A percentile compares a stretch with the other conserved stretches of the same genome.
These are phyloP conservation scores for Nothura maculosa DNA, from an alignment of 2,797 vertebrate species.

Conservation along the genomic window DNA sequence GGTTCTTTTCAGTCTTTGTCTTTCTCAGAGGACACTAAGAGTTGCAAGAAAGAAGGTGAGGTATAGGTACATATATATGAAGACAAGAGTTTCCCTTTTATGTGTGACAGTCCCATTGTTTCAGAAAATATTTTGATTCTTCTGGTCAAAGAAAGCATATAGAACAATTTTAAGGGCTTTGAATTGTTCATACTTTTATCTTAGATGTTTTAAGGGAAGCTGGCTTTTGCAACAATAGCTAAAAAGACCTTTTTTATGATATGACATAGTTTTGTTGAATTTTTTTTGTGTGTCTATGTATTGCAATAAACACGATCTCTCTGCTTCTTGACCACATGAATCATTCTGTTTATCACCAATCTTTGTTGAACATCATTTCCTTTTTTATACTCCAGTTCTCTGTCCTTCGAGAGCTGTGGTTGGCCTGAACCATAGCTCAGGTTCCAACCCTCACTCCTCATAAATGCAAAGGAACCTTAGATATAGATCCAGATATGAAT, in stretches of 20 bases:
- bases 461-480: background rate
- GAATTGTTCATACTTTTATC: background rate
- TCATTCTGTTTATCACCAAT: slow-evolving; percentile 22
- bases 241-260: slow-evolving; percentile 10
- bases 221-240: background rate
- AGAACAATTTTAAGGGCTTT: background rate
- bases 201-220: background rate
- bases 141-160: background rate
- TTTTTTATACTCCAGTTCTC: background rate
- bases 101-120: background rate
- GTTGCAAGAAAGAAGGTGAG: background rate
- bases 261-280: background rate
- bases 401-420: background rate
- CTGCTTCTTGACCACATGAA: background rate
- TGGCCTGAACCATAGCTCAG: background rate
- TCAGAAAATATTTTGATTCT: background rate
- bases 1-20: background rate
- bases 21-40: background rate
- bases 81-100: background rate
- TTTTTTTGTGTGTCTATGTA: background rate
- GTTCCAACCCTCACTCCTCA: background rate
- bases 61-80: background rate
- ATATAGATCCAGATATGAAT: background rate
- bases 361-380: background rate
- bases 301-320: background rate